Base-by-base conservation (phyloP, 2,113 vertebrate genomes). In the Oryzias javanicus region DNA sequence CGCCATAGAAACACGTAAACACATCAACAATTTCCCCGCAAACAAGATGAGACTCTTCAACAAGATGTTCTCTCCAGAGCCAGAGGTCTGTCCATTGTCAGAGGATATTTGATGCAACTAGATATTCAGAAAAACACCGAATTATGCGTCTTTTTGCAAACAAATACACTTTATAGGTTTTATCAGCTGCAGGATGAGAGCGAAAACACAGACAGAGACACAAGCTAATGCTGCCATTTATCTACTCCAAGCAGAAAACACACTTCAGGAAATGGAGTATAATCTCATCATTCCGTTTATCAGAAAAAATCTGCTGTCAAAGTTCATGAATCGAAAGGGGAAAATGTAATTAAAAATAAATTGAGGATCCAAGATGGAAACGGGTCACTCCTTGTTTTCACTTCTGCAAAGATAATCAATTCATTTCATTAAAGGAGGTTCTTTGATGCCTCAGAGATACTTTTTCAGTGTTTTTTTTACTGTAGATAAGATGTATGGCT, bases 1-100 rank as follows among this genome's bases (percentile, higher is more conserved):
- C 76, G 74, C 85, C 83, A 88, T 86, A 81, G 86, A 81, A 87
- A 89, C 85, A 72, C 76, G 67, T 35, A 85, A 85, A 79, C 71
- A 63, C 80, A 71, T 74, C 76, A 71, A 65, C 55, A 19, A 20
- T 49, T 60, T 69, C 55, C 45, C 74, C 58, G 51, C 67, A 71
- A 78, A 85, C 74, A 73, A 85, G 58, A 62, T 45, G 44, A 82
- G 76, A 74, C 79, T 76, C 64, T 49, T 75, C 78, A 49, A 68
- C 76, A 51, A 75, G 71, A 85, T 66, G 78, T 69, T 82, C 70
- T 75, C 71, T 49, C 58, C 76, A 47, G 50, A 77, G 59, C 54
- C 59, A 19, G 27, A 29, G 59, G 69, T 73, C 56, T 67, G 54
- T 76, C 47, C 42, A 55, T 54, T 66, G 73, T 70, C 72, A 55